Evolutionary conservation across 2,113 vertebrate genomes (phyloP), one percentile per base, ranked within the genome.

Genomic region (Cynocephalus volans): DNA sequence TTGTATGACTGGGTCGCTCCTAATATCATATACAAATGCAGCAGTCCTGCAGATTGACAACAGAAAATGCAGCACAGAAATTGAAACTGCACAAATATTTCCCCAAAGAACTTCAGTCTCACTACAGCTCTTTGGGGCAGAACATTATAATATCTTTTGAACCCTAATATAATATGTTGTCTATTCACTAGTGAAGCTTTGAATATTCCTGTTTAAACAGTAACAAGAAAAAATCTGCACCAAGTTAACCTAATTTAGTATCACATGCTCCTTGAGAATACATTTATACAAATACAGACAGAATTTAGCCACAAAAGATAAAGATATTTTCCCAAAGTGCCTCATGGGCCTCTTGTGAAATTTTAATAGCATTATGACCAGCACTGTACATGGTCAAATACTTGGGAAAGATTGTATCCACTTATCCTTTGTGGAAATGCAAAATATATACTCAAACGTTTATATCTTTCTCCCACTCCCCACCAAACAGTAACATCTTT

Each of bases 1-100:
- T 41, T 41, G 41, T 41, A 9, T 77, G 90, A 64, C 62, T 77
- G 4, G 13, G 79, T 94, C 36, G 3, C 73, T 96, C 87, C 45
- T 88, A 65, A 90, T 92, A 76, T 95, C 45, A 24, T 92, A 84
- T n/a, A 96, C 45, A 93, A 95, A 93, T 93, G 58, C 17, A 84
- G 64, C 3, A 12, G 19, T 45, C 45, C 80, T 96, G 80, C 28
- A 91, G 93, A 96, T 45, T 14, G 87, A 45, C 69, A 80, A 73
- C 18, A 58, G 93, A 95, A 84, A 95, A 86, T 64, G 52, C 19
- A 91, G 60, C 33, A 52, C 76, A 89, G 76, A 95, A 60, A 76
- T 48, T 56, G 75, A 93, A 96, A 80, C 70, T 45, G 88, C 5
- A 93, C 90, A 85, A 94, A 76, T 41, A 84, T 81, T 75, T 4